phyloP scores from a whole-genome alignment of 2,797 vertebrate species.

The Garrulus glandarius region DNA sequence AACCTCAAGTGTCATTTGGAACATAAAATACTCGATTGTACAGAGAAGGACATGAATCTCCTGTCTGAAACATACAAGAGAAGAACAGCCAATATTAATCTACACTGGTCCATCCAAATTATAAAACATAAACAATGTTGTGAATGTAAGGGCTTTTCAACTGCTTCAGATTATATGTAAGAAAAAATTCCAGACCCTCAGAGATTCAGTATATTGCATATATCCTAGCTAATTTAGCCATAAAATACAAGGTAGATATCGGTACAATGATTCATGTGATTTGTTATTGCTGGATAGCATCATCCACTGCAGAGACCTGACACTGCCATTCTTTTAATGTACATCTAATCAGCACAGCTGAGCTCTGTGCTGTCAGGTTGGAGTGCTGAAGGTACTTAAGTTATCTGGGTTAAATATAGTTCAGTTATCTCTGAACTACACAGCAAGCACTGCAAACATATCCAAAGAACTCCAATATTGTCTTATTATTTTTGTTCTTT shows the following conservation, averaged over 20 bases:
- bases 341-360: conserved; percentile 5
- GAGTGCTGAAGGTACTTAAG: background rate
- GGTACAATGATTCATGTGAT: background rate
- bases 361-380: conserved; percentile 8
- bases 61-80: background rate
- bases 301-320: background rate
- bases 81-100: background rate
- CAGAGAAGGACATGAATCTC: background rate
- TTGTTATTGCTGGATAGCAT: background rate
- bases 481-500: background rate
- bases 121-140: background rate
- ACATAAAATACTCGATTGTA: background rate
- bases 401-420: conserved; percentile 30
- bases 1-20: conserved; percentile 9
- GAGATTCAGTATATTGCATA: background rate
- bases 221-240: background rate
- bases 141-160: background rate
- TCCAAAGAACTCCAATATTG: background rate
- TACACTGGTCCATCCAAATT: background rate
- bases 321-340: background rate
- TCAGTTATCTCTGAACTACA: conserved; percentile 9
- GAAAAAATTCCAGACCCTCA: background rate
- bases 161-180: background rate
- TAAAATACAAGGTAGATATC: background rate
- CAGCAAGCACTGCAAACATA: background rate